These are phyloP conservation scores for Drosophila arizonae DNA, from an alignment of 1,140 invertebrate species.

Conservation along the genomic window DNA sequence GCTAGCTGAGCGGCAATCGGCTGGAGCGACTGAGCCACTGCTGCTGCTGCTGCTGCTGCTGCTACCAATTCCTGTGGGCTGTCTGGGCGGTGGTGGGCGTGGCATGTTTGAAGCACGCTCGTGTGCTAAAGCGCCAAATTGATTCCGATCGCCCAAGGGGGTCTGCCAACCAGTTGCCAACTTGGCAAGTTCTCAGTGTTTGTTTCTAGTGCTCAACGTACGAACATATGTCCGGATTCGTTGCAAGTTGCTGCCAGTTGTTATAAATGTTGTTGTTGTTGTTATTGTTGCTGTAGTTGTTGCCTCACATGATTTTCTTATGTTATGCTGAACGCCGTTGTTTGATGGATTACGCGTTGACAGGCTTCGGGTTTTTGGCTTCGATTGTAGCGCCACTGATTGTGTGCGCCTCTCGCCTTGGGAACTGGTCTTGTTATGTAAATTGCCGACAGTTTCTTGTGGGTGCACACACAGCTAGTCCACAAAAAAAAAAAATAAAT, in stretches of 20 bases:
- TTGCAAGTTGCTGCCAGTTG: conserved; percentile 23
- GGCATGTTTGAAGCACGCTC: conserved; percentile 68
- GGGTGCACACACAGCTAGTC: conserved; percentile 61
- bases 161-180: conserved; percentile 11
- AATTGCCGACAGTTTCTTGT: conserved; percentile 60
- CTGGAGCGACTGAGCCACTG: conserved; percentile 16
- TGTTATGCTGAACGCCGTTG: conserved; percentile 28
- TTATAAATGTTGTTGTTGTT: conserved; percentile 34
- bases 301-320: conserved; percentile 46
- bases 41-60: background rate
- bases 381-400: conserved; percentile 67
- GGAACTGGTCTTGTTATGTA: conserved; percentile 81
- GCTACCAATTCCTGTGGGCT: conserved; percentile 3
- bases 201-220: conserved; percentile 38
- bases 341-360: conserved; percentile 80
- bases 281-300: conserved; percentile 25
- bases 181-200: conserved; percentile 28
- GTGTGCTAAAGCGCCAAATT: conserved; percentile 81
- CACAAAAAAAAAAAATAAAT: background rate
- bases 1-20: conserved; percentile 49
- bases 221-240: conserved; percentile 30
- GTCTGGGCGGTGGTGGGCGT: conserved; percentile 58
- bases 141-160: conserved; percentile 78
- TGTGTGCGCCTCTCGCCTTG: conserved; percentile 60
- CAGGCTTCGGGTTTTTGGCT: conserved; percentile 56